A percentile compares a stretch with the other conserved stretches of the same genome.
Evolutionary conservation across 2,113 vertebrate genomes (phyloP).

Genomic region (Tringa solitaria): DNA sequence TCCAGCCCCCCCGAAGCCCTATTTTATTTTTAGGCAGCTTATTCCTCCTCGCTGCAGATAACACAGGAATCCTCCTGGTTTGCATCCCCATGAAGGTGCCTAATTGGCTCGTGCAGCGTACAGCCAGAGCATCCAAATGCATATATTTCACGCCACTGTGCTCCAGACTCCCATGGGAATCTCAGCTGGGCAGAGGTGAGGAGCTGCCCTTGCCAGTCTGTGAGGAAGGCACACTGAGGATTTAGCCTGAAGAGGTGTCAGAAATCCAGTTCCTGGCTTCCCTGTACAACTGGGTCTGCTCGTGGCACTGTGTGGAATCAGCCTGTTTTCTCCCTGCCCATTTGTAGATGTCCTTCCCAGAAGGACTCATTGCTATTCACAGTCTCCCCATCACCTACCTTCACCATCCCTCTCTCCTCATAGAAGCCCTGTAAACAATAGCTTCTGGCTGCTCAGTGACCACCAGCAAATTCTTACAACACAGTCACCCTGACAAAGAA

Average conservation of each 20-base stretch:
- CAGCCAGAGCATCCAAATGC: not conserved
- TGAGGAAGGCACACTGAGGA: not conserved
- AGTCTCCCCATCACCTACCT: not conserved
- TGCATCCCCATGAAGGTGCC: not conserved
- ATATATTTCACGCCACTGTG: fast-evolving
- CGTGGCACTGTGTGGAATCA: not conserved
- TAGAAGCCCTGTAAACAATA: not conserved
- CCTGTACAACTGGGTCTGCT: not conserved
- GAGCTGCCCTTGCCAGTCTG: not conserved
- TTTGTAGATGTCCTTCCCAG: not conserved
- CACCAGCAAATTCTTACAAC: not conserved
- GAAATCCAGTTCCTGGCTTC: not conserved
- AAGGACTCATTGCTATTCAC: not conserved
- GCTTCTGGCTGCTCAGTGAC: not conserved
- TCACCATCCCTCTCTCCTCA: not conserved
- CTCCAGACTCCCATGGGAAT: not conserved
- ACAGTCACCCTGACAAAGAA: not conserved
- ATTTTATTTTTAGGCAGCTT: not conserved
- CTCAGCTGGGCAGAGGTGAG: not conserved
- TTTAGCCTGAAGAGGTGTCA: not conserved
- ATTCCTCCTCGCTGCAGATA: not conserved
- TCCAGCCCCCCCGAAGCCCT: not conserved
- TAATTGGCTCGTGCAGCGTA: not conserved
- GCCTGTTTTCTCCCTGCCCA: not conserved
- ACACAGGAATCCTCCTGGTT: not conserved